Percentiles rank a stretch among this genome's conserved stretches.
Evolutionary conservation across 2,113 vertebrate species (phyloP).

Genomic region (Struthidea cinerea): DNA sequence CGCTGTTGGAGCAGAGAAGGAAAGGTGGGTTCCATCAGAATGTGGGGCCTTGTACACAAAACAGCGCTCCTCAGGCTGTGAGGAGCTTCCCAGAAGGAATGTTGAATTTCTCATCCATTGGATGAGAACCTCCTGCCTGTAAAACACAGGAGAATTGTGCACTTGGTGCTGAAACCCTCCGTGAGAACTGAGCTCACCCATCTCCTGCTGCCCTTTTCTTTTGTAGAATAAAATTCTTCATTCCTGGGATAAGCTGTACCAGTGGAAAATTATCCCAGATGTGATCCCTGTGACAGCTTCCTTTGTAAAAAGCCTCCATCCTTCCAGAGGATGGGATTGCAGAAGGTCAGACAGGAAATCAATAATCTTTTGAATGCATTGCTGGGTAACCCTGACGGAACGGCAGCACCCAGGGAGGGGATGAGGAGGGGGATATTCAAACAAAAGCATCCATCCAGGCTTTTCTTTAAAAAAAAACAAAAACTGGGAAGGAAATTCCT

Average conservation of each 20-base stretch:
- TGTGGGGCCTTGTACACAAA: rapidly evolving
- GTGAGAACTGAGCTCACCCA: background rate
- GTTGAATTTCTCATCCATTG: too few species aligned
- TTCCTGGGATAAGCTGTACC: background rate
- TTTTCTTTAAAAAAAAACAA: background rate
- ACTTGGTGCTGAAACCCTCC: background rate
- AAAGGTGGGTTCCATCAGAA: background rate
- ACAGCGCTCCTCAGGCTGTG: background rate
- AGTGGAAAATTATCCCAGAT: background rate
- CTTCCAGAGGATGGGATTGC: background rate
- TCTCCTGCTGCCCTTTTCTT: background rate
- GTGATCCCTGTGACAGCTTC: background rate
- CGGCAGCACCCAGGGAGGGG: background rate
- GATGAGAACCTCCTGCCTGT: background rate
- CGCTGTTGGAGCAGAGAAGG: background rate
- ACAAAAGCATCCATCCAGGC: background rate
- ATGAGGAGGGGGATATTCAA: background rate
- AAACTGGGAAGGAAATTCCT: background rate
- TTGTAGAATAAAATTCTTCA: background rate
- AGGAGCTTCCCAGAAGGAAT: background rate
- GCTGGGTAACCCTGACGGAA: background rate
- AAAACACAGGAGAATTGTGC: background rate
- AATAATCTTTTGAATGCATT: slow-evolving; percentile 15
- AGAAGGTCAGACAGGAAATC: slow-evolving; percentile 54
- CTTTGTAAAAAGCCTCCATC: background rate